Percentiles rank a stretch among this genome's conserved stretches.
Conservation (phyloP, 2,888 invertebrate species). For the Abscondita cerata region DNA sequence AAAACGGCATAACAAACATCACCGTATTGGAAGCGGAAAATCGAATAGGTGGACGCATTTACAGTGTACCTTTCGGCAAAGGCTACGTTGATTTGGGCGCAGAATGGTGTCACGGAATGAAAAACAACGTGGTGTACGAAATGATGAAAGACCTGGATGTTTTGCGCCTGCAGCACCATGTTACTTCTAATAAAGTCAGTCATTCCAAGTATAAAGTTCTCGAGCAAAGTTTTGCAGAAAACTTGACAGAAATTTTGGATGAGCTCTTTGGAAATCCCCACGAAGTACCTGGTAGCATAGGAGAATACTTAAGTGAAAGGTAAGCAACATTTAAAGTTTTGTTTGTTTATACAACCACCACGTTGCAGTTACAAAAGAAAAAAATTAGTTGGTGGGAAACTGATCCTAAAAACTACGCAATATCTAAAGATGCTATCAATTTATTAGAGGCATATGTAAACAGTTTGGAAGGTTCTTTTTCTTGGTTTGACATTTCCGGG, state of each 20-base stretch:
- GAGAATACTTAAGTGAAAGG: background rate
- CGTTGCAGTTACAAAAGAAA: background rate
- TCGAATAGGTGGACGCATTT: conserved; percentile 54
- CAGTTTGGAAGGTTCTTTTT: conserved; percentile 64
- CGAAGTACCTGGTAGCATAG: background rate
- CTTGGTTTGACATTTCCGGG: conserved; percentile 72
- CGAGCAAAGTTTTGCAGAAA: conserved; percentile 45
- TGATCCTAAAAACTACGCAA: background rate
- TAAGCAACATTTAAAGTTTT: too few species aligned
- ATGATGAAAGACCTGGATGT: conserved; percentile 47
- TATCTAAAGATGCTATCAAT: background rate
- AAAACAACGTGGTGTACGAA: conserved; percentile 52
- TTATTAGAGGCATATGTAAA: conserved; percentile 11
- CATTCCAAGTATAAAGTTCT: conserved; percentile 42
- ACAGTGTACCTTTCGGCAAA: conserved; percentile 38
- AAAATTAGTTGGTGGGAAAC: background rate
- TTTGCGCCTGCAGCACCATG: too few species aligned
- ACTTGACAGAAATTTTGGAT: conserved; percentile 33
- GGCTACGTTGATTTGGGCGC: conserved; percentile 51
- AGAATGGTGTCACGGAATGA: conserved; percentile 57
- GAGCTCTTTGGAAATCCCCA: background rate
- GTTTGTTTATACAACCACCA: background rate
- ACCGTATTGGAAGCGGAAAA: conserved; percentile 58
- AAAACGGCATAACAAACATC: conserved; percentile 59
- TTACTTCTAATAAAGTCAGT: conserved; percentile 15